These are phyloP conservation scores for Campoletis raptor DNA, from an alignment of 2,888 invertebrate genomes.

Conservation along the genomic window DNA sequence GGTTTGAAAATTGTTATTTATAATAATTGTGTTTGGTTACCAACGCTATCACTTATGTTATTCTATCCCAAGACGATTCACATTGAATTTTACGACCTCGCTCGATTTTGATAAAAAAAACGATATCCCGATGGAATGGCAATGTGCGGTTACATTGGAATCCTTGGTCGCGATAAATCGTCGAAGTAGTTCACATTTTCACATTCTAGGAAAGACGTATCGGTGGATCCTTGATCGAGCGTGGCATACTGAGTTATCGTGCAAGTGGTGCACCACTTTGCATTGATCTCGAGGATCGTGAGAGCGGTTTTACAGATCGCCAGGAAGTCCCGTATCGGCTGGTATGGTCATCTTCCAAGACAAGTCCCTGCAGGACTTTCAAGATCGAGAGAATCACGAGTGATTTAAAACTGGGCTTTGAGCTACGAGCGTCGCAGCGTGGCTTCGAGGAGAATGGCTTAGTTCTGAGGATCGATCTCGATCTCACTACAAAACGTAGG, in stretches of 20 bases:
- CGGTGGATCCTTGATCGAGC: conserved; percentile 94
- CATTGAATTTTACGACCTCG: background rate
- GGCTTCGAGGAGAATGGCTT: conserved; percentile 77
- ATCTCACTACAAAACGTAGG: conserved; percentile 74
- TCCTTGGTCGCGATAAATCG: conserved; percentile 87
- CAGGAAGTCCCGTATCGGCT: conserved; percentile 94
- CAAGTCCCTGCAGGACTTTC: conserved; percentile 93
- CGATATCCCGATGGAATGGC: too few relatives aligned
- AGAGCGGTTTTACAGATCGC: conserved; percentile 93
- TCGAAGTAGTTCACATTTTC: conserved; percentile 1
- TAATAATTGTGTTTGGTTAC: background rate
- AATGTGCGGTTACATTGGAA: conserved; percentile 80
- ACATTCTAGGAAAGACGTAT: conserved; percentile 87
- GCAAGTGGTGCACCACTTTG: conserved; percentile 95
- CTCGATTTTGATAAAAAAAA: background rate
- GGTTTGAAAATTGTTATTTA: conserved; percentile 86
- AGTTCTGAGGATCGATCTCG: conserved; percentile 77
- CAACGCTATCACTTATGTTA: background rate
- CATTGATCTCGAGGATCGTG: conserved; percentile 93
- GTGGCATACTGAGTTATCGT: conserved; percentile 93
- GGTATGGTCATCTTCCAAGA: conserved; percentile 93
- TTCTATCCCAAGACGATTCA: background rate
- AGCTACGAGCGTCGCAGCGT: conserved; percentile 75
- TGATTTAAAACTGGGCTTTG: conserved; percentile 76
- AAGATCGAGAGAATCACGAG: conserved; percentile 87